Conservation (phyloP, 2,888 invertebrate genomes). For the Atrina japonica region DNA sequence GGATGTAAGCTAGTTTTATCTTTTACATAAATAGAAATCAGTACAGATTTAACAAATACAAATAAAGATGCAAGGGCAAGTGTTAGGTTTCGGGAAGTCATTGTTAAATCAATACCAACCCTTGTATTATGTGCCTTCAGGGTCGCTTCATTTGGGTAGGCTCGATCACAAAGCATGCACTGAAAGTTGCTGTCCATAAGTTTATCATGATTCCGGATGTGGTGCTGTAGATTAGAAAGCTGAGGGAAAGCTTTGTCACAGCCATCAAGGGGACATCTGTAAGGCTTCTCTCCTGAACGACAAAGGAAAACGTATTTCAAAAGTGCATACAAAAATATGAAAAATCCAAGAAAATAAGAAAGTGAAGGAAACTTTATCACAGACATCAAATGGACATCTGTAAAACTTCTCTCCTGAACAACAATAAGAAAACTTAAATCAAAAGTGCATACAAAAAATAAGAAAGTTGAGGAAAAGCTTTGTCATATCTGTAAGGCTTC, state of each 20-base stretch:
- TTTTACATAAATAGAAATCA: no score
- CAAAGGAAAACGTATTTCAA: constrained; percentile 57
- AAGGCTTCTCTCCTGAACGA: constrained; percentile 98
- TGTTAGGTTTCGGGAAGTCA: no score
- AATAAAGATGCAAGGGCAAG: no score
- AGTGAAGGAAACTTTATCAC: no score
- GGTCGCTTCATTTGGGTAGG: constrained; percentile 97
- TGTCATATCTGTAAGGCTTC: no score
- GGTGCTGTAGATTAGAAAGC: constrained; percentile 97
- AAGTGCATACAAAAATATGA: not conserved
- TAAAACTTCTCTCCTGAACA: not conserved
- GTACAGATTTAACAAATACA: no score
- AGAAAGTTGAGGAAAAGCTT: no score
- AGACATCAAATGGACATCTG: not conserved
- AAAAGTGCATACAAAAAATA: no score
- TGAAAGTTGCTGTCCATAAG: constrained; percentile 95
- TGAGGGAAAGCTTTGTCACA: constrained; percentile 98
- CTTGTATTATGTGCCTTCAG: constrained; percentile 97
- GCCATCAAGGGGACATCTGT: constrained; percentile 95
- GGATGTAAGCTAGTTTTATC: no score
- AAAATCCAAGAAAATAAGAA: no score
- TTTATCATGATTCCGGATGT: constrained; percentile 96
- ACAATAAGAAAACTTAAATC: no score
- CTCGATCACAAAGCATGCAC: constrained; percentile 97
- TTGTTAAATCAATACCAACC: no score